Evolutionary conservation across 2,113 vertebrate species (phyloP).

Genomic region (Turnix velox): DNA sequence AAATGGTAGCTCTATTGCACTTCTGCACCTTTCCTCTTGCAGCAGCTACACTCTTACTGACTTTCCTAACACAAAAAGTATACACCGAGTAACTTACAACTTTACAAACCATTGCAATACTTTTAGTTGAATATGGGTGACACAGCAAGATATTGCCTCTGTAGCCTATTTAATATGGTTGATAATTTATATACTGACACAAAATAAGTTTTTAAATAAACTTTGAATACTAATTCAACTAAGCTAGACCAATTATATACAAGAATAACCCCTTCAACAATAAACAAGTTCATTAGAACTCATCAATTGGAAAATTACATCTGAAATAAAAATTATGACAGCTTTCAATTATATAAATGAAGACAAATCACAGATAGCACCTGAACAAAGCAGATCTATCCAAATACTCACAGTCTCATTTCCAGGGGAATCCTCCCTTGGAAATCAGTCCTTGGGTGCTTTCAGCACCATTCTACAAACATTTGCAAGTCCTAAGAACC

Average conservation of each 20-base stretch:
- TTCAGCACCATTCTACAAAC: neutral
- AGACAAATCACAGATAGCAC: neutral
- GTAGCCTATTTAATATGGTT: neutral
- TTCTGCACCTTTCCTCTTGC: neutral
- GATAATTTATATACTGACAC: neutral
- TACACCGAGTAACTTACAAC: neutral
- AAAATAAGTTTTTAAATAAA: neutral
- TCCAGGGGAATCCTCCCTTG: neutral
- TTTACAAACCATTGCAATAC: neutral
- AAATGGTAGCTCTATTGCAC: neutral
- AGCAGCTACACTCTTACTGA: neutral
- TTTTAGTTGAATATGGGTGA: neutral
- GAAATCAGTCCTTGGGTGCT: neutral
- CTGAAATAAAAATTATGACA: neutral
- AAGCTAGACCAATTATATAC: neutral
- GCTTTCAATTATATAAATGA: neutral
- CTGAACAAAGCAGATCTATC: neutral
- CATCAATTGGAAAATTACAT: neutral
- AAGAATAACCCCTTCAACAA: neutral
- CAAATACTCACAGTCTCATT: neutral
- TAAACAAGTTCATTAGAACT: neutral
- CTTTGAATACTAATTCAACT: neutral
- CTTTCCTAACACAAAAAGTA: neutral
- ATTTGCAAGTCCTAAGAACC: neutral
- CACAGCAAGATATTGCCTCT: neutral